Percentiles rank a stretch among this genome's conserved stretches.
These are phyloP conservation scores for Gryllus bimaculatus DNA, from an alignment of 1,140 invertebrate species.

Conservation along the genomic window DNA sequence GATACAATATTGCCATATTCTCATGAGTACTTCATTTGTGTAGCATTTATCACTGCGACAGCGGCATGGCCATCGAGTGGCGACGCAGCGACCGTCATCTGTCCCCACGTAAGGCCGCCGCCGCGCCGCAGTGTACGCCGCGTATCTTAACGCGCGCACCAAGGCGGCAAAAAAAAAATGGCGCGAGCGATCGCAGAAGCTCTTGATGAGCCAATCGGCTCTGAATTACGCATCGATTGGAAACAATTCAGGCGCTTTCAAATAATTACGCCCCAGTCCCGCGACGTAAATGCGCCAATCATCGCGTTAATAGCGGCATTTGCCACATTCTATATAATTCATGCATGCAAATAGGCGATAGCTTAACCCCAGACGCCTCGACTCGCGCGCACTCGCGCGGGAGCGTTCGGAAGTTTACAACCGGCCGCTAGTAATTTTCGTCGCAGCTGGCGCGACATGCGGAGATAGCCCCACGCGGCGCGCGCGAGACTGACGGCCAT, in stretches of 20 bases:
- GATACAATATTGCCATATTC: too few species aligned
- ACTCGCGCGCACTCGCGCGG: background rate
- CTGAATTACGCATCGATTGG: background rate
- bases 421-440: background rate
- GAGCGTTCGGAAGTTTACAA: background rate
- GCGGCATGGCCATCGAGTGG: too few species aligned
- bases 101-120: too few species aligned
- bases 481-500: too few species aligned
- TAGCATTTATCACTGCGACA: too few species aligned
- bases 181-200: background rate
- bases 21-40: too few species aligned
- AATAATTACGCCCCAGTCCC: background rate
- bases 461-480: background rate
- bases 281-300: background rate
- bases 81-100: too few species aligned
- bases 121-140: too few species aligned
- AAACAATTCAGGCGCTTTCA: background rate
- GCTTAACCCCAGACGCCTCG: background rate
- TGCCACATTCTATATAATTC: background rate
- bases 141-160: too few species aligned
- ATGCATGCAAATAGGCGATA: constrained; percentile 4
- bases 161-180: background rate
- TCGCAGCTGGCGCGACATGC: background rate
- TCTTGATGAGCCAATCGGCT: background rate
- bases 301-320: background rate